These are phyloP conservation scores for Benitochromis conjunctus DNA, from an alignment of 2,113 vertebrate genomes.

Conservation along the genomic window DNA sequence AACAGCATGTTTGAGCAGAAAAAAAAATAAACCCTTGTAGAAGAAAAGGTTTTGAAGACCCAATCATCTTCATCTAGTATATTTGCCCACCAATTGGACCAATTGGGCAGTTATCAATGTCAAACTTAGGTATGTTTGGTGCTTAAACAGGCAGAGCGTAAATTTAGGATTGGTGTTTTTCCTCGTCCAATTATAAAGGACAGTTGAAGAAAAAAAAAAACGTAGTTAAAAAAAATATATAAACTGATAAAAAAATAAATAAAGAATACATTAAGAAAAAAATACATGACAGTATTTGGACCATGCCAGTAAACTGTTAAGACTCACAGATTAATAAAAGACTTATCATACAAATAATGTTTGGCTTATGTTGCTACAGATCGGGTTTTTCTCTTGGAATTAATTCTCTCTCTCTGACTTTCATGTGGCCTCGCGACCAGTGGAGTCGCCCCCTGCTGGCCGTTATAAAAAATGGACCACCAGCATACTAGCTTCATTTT, in stretches of 20 bases:
- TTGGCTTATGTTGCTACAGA: too few species aligned
- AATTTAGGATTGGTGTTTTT: accelerated
- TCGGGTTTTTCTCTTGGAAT: background rate
- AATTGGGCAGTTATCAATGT: background rate
- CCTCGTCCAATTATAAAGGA: background rate
- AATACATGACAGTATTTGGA: background rate
- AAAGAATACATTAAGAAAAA: background rate
- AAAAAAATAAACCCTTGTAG: background rate
- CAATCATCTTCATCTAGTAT: background rate
- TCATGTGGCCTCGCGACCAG: accelerated
- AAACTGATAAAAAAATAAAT: background rate
- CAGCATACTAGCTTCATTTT: background rate
- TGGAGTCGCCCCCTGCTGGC: background rate
- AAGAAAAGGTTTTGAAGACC: background rate
- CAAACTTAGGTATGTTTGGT: background rate
- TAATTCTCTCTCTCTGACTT: background rate
- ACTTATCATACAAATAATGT: accelerated
- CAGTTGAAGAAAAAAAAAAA: background rate
- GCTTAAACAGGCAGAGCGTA: background rate
- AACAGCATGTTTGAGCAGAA: background rate
- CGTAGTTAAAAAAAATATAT: background rate
- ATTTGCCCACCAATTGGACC: background rate
- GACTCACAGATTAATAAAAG: background rate
- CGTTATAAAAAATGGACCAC: accelerated
- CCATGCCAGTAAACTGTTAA: background rate